These are phyloP conservation scores for Rhynchophorus ferrugineus DNA, from an alignment of 1,140 invertebrate genomes.

Conservation along the genomic window DNA sequence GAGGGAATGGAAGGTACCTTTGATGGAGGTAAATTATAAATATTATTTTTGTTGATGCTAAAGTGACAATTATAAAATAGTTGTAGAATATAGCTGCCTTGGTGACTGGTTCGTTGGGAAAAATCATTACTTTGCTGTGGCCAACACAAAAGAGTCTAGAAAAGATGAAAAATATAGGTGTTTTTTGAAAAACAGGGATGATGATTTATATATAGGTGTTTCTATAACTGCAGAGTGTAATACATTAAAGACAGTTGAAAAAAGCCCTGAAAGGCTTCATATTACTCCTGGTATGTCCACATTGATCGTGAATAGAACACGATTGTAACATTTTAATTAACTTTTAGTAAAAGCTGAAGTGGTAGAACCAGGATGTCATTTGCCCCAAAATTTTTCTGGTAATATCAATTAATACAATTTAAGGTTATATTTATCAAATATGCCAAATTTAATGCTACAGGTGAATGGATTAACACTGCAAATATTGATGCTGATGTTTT, in stretches of 20 bases:
- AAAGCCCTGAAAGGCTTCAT: conserved; percentile 82
- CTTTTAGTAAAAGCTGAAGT: conserved; percentile 71
- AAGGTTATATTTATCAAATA: too few species aligned
- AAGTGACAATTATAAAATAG: conserved; percentile 42
- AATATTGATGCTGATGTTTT: conserved; percentile 90
- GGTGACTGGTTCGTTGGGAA: conserved; percentile 94
- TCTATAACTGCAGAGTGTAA: conserved; percentile 91
- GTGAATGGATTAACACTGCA: conserved; percentile 94
- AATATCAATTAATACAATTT: background rate
- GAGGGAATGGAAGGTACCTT: conserved; percentile 76
- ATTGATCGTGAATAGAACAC: too few species aligned
- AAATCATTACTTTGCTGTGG: conserved; percentile 91
- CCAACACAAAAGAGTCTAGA: conserved; percentile 88
- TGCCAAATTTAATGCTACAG: conserved; percentile 36
- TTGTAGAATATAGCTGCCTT: conserved; percentile 86
- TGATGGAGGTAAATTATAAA: conserved; percentile 60
- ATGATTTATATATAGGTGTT: conserved; percentile 81
- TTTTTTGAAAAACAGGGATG: conserved; percentile 89
- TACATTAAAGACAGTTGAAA: conserved; percentile 84
- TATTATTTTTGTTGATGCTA: conserved; percentile 6
- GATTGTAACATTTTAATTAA: too few species aligned
- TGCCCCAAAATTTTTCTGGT: conserved; percentile 82
- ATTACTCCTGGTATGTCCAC: conserved; percentile 63
- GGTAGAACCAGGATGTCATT: conserved; percentile 80
- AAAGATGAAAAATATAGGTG: conserved; percentile 91